phyloP scores from a whole-genome alignment of 2,113 vertebrate species.

The Antechinus stuartii region DNA sequence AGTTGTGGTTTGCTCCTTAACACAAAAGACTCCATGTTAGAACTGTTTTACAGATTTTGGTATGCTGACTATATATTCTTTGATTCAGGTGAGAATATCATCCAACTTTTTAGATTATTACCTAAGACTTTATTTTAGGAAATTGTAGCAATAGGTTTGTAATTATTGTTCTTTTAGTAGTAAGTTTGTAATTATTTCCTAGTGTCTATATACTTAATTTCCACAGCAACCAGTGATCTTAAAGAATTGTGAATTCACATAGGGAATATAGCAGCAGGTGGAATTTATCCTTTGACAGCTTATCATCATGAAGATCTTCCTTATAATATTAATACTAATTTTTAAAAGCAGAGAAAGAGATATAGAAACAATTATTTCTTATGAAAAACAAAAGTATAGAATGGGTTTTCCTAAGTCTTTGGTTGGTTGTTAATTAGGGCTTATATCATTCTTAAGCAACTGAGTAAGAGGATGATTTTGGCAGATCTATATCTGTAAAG shows the following conservation, averaged over 20 bases:
- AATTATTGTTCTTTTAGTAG: not conserved
- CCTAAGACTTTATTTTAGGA: not conserved
- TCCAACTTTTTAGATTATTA: not conserved
- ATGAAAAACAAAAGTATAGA: not conserved
- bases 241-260: not conserved
- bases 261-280: conserved; percentile 35
- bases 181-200: not conserved
- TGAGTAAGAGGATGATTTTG: not conserved
- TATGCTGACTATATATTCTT: not conserved
- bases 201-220: not conserved
- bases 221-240: not conserved
- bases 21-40: not conserved
- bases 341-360: conserved; percentile 5
- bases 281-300: conserved; percentile 1
- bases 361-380: conserved; percentile 25
- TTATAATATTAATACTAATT: not conserved
- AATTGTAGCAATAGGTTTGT: not conserved
- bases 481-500: not conserved
- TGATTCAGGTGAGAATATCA: not conserved
- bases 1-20: not conserved
- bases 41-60: not conserved
- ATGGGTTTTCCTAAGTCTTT: conserved; percentile 11
- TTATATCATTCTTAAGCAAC: not conserved
- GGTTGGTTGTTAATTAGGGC: not conserved
- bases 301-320: conserved; percentile 43